These are phyloP conservation scores for Chamaetylas fuelleborni DNA, from an alignment of 2,113 vertebrate species.

Conservation along the genomic window DNA sequence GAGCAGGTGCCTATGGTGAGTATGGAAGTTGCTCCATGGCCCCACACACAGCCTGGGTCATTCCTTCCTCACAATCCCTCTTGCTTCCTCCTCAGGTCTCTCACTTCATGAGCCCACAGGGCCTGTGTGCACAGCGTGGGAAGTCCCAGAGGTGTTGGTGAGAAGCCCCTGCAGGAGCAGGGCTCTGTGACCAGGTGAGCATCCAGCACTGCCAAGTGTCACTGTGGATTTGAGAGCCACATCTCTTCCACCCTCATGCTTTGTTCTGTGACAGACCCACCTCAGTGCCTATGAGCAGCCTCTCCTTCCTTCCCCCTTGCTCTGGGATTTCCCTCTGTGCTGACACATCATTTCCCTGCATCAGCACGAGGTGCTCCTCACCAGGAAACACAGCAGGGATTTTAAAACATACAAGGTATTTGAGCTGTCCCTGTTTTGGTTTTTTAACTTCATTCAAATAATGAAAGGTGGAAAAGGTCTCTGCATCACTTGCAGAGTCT, in stretches of 20 bases:
- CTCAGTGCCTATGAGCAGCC: rapidly evolving
- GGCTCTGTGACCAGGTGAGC: background rate
- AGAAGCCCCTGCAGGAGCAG: background rate
- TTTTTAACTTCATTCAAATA: background rate
- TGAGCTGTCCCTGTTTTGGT: background rate
- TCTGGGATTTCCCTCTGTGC: rapidly evolving
- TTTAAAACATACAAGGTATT: background rate
- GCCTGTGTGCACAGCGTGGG: rapidly evolving
- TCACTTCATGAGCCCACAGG: rapidly evolving
- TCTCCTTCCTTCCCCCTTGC: background rate
- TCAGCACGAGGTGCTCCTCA: background rate
- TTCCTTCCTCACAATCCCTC: background rate
- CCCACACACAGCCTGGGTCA: background rate
- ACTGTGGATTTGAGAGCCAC: rapidly evolving
- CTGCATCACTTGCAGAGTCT: background rate
- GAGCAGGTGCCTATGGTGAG: background rate
- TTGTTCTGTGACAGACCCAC: background rate
- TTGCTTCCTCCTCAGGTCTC: background rate
- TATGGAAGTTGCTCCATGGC: rapidly evolving
- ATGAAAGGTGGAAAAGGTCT: background rate
- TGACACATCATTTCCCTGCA: background rate
- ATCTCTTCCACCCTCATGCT: background rate
- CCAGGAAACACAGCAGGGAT: background rate
- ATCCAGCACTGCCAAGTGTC: background rate
- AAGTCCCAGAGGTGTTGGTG: background rate